phyloP scores from a whole-genome alignment of 2,888 invertebrate species.

The Yponomeuta sedellus region DNA sequence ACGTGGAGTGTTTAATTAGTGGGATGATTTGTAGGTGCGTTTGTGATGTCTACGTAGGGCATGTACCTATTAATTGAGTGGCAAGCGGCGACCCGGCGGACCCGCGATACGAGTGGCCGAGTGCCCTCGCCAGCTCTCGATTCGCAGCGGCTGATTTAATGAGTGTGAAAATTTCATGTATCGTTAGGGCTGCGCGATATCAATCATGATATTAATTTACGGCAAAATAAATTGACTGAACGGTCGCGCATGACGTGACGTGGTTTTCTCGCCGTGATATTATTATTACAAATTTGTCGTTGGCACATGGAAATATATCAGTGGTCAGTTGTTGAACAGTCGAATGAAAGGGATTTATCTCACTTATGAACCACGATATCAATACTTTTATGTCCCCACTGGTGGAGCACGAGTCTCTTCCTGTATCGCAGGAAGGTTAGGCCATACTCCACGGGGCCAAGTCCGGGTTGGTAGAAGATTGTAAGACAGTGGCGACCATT shows the following conservation, averaged over 20 bases:
- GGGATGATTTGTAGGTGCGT: neutral
- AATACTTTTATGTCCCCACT: too few species aligned
- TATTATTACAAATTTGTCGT: neutral
- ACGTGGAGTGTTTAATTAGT: neutral
- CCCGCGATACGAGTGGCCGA: slow-evolving; percentile 54
- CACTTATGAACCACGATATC: too few species aligned
- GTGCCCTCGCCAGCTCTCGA: slow-evolving; percentile 48
- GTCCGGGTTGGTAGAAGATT: too few species aligned
- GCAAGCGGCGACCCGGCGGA: slow-evolving; percentile 39
- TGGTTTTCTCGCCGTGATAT: neutral
- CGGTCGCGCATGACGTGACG: slow-evolving; percentile 29
- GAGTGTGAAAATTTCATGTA: slow-evolving; percentile 70
- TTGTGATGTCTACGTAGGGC: slow-evolving; percentile 10
- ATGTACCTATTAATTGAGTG: slow-evolving; percentile 40
- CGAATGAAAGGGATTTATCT: too few species aligned
- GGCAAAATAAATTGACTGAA: slow-evolving; percentile 58
- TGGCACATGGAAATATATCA: neutral
- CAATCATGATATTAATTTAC: slow-evolving; percentile 69
- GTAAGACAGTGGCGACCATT: too few species aligned
- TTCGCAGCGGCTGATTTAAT: slow-evolving; percentile 59
- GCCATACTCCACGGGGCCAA: too few species aligned
- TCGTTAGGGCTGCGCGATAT: slow-evolving; percentile 66
- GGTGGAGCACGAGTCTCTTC: too few species aligned
- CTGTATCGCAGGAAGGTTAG: too few species aligned
- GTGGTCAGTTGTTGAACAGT: neutral